Evolutionary conservation across 2,797 vertebrate species (phyloP).

Genomic region (Astyanax mexicanus): DNA sequence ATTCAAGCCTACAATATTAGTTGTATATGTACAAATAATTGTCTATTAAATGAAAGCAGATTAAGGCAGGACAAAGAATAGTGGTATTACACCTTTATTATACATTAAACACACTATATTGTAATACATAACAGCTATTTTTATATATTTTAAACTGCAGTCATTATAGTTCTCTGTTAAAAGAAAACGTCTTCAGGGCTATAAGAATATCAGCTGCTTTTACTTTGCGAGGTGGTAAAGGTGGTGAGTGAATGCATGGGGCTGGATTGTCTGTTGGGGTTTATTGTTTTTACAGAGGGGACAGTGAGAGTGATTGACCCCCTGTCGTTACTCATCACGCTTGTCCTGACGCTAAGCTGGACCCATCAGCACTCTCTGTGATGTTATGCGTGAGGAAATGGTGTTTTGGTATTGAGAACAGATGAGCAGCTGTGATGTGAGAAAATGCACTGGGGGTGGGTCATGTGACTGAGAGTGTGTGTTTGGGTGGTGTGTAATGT

Average conservation of each 20-base stretch:
- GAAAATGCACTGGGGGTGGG: neutral
- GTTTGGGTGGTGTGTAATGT: neutral
- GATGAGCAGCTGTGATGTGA: slow-evolving; percentile 17
- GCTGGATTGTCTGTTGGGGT: neutral
- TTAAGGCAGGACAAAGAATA: too few species aligned
- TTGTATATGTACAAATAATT: too few species aligned
- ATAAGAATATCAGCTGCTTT: neutral
- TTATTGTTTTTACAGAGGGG: neutral
- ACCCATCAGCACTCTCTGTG: slow-evolving; percentile 29
- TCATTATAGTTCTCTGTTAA: neutral
- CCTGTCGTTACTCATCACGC: slow-evolving; percentile 24
- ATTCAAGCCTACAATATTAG: too few species aligned
- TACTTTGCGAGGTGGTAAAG: neutral
- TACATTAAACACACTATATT: neutral
- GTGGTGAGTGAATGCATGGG: neutral
- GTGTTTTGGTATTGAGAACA: slow-evolving; percentile 30
- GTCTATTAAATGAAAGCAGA: neutral
- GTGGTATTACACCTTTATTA: neutral
- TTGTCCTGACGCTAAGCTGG: slow-evolving; percentile 10
- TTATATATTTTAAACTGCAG: neutral
- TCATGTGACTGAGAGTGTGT: neutral
- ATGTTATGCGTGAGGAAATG: slow-evolving; percentile 31
- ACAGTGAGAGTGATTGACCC: slow-evolving; percentile 17
- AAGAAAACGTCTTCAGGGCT: too few species aligned
- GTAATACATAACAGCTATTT: neutral